phyloP scores from a whole-genome alignment of 2,797 vertebrate species.

The Salarias fasciatus region DNA sequence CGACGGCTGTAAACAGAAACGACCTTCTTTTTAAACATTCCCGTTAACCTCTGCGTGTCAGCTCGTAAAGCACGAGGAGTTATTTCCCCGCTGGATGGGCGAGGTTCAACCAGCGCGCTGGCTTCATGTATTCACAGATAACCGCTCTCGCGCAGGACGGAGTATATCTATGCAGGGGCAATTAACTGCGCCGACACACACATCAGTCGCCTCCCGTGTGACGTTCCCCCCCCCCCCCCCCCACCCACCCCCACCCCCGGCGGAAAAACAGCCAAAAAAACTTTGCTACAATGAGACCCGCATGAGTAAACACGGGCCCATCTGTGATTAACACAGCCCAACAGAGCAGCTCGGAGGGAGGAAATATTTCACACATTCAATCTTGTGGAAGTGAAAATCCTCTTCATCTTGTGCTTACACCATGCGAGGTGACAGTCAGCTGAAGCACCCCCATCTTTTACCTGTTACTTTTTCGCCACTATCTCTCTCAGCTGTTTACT shows the following conservation, averaged over 20 bases:
- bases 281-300: background rate
- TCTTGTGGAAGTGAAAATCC: conserved; percentile 1
- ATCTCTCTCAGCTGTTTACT: conserved; percentile 28
- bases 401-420: background rate
- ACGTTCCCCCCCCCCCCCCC: too few species aligned
- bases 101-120: conserved; percentile 7
- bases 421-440: background rate
- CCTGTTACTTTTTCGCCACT: background rate
- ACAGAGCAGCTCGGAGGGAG: background rate
- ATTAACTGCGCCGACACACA: conserved; percentile 17
- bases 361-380: conserved; percentile 13
- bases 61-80: background rate
- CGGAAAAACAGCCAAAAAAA: background rate
- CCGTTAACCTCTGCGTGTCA: conserved; percentile 3
- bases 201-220: conserved; percentile 26
- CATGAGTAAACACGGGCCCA: conserved; percentile 23
- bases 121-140: conserved; percentile 10
- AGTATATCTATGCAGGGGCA: background rate
- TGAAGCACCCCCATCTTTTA: conserved; percentile 3
- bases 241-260: too few species aligned
- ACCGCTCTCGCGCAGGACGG: background rate
- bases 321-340: conserved; percentile 18
- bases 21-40: background rate
- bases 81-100: conserved; percentile 2
- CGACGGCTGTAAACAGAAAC: background rate